A percentile compares a stretch with the other conserved stretches of the same genome.
Conservation (phyloP, 2,797 vertebrate species). For the Darevskia nairensis region DNA sequence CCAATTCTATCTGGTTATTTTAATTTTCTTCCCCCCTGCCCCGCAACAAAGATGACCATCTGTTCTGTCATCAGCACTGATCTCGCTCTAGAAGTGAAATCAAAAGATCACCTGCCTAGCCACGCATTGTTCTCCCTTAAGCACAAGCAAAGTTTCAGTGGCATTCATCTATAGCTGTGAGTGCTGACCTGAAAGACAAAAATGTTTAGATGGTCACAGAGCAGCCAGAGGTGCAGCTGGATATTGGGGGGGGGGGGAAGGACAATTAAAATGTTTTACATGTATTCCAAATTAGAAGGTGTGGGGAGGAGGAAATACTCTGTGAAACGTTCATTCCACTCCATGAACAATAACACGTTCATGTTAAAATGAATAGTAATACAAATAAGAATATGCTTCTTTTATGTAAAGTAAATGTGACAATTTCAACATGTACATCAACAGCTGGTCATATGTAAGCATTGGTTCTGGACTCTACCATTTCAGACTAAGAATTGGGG, state of each 20-base stretch:
- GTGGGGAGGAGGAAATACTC: not conserved
- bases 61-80: constrained; percentile 59
- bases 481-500: not conserved
- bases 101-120: constrained; percentile 52
- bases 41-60: constrained; percentile 58
- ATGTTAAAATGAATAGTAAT: not conserved
- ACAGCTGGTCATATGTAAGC: not conserved
- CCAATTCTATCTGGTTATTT: constrained; percentile 56
- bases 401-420: not conserved
- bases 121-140: constrained; percentile 38
- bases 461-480: not conserved
- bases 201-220: constrained; percentile 6
- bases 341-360: not conserved
- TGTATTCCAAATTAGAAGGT: not conserved
- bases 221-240: constrained; percentile 40
- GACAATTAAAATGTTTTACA: constrained; percentile 29
- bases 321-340: not conserved
- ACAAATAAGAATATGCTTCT: not conserved
- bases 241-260: not conserved
- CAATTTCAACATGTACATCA: not conserved
- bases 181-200: constrained; percentile 47
- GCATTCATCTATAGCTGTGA: constrained; percentile 57
- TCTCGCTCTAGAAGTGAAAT: constrained; percentile 53
- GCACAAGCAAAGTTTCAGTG: constrained; percentile 48
- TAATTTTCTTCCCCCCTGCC: constrained; percentile 25